Base-by-base conservation (phyloP, 2,113 vertebrate genomes). In the Leucopsar rothschildi region DNA sequence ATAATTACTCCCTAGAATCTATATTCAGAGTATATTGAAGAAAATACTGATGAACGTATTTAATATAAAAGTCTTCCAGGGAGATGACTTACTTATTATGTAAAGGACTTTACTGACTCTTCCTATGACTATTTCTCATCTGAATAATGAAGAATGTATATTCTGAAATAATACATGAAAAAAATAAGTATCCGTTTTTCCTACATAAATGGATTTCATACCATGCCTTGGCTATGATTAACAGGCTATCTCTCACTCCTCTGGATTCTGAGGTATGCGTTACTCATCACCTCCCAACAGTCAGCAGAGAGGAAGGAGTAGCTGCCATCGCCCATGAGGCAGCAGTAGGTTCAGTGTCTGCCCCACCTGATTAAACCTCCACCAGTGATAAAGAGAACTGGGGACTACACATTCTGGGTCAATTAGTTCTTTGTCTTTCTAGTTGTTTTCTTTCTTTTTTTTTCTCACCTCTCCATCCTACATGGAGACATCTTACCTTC, bases 311-410 rank as follows among this genome's bases (percentile, higher is more conserved):
- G 11, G 72, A 79, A 66, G 11, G 69, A 85, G 56, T 15, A 85
- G 33, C 24, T 90, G 21, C 17, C 25, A 10, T 33, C 9, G 64
- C 28, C 23, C 33, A 31, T 11, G 10, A 31, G 49, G 28, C 29
- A 76, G 37, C 45, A 64, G 16, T 4, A 47, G 10, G 14, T 39
- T 59, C 70, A 76, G 8, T 27, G 8, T 53, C n/a, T 88, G 18
- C 21, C 9, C 66, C 22, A 24, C 18, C 59, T 5, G 2, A 9
- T 11, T 25, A 53, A 14, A 73, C 2, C 18, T 68, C 20, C 15
- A 23, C 23, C 2, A 1, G 4, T 28, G 6, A 3, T 29, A n/a
- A 9, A 49, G 6, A 14, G 2, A 57, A 2, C 8, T 57, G 19
- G 4, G 4, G 4, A 47, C 35, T 35, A 15, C 24, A 63, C 16